A percentile compares a stretch with the other conserved stretches of the same genome.
These are phyloP conservation scores for Cricetomys ansorgei DNA, from an alignment of 2,113 vertebrate genomes.

Conservation along the genomic window DNA sequence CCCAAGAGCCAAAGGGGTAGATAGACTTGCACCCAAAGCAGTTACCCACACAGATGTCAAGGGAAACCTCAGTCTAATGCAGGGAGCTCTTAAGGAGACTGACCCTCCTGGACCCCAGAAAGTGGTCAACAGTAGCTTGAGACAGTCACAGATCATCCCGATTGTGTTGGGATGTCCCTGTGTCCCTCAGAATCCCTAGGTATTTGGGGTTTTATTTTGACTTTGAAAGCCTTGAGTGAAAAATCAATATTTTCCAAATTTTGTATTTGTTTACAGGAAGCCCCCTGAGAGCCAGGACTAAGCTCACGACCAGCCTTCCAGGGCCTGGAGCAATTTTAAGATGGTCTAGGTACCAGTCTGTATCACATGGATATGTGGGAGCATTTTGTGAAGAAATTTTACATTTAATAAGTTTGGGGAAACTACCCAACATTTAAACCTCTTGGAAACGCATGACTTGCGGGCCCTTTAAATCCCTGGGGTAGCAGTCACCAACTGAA, in stretches of 20 bases:
- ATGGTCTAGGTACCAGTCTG: not conserved
- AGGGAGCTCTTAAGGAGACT: not conserved
- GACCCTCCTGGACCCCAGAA: not conserved
- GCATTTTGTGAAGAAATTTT: constrained; percentile 49
- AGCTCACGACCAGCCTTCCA: not conserved
- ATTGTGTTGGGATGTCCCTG: not conserved
- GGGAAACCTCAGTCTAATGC: not conserved
- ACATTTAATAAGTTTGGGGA: constrained; percentile 39
- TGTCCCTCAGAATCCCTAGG: not conserved
- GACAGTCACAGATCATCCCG: not conserved
- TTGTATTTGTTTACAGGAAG: not conserved
- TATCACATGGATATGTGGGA: constrained; percentile 3
- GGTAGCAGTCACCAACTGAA: not conserved
- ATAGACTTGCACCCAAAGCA: not conserved
- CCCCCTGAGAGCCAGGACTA: not conserved
- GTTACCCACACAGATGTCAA: not conserved
- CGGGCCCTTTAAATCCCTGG: not conserved
- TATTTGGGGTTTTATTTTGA: not conserved
- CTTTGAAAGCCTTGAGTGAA: not conserved
- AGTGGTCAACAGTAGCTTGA: not conserved
- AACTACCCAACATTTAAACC: not conserved
- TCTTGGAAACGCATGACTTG: not conserved
- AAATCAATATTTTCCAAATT: not conserved
- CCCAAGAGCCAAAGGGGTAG: not conserved
- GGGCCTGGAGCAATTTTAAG: not conserved